Percentiles rank a stretch among this genome's conserved stretches.
Conservation (phyloP, 2,797 vertebrate species). For the Aldrovandia affinis region DNA sequence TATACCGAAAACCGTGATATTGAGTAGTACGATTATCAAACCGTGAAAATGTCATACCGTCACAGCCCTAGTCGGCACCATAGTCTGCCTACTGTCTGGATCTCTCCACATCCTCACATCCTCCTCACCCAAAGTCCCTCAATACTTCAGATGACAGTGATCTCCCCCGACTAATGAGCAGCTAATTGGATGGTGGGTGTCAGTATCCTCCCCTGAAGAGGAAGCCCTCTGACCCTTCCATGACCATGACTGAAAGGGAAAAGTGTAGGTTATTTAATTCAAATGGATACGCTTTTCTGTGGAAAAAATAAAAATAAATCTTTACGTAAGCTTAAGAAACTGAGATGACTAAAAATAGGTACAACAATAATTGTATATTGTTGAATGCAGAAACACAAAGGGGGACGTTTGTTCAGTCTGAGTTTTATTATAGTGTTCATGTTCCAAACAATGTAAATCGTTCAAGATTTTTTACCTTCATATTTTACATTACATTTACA, state of each 20-base stretch:
- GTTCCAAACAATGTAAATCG: conserved; percentile 34
- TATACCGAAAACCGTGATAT: no score
- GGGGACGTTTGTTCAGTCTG: conserved; percentile 64
- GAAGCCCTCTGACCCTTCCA: no score
- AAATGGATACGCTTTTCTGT: no score
- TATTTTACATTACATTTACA: no score
- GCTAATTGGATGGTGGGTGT: not conserved
- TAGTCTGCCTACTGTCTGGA: no score
- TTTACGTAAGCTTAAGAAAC: conserved; percentile 67
- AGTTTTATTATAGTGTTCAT: conserved; percentile 61
- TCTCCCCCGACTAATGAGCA: not conserved
- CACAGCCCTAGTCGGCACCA: no score
- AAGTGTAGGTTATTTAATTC: no score
- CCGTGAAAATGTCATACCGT: no score
- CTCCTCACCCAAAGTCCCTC: not conserved
- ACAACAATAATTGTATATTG: conserved; percentile 68
- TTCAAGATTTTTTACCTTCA: conserved; percentile 27
- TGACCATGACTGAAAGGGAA: no score
- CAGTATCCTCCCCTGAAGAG: not conserved
- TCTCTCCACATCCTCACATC: not conserved
- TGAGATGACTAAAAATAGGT: conserved; percentile 68
- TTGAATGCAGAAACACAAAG: conserved; percentile 59
- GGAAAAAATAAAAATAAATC: conserved; percentile 54
- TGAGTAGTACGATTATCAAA: no score
- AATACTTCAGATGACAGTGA: not conserved